Conservation (phyloP, 2,888 invertebrate species). For the Caenorhabditis wallacei region DNA sequence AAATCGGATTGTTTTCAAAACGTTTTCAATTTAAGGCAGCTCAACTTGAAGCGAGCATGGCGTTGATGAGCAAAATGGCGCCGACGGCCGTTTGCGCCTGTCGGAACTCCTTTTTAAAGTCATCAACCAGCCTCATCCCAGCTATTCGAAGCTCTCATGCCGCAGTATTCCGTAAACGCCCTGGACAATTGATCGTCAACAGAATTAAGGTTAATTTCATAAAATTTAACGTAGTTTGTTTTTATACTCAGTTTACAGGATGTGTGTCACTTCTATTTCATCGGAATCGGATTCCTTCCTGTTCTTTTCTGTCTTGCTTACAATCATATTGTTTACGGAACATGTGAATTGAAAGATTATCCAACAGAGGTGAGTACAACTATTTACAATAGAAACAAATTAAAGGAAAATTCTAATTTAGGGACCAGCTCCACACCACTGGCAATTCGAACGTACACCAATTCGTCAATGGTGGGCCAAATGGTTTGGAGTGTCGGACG, state of each 20-base stretch:
- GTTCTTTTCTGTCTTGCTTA: constrained; percentile 72
- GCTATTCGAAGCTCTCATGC: constrained; percentile 76
- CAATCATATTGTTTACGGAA: constrained; percentile 76
- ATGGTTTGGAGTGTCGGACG: constrained; percentile 75
- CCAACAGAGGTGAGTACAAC: constrained; percentile 72
- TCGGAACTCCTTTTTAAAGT: constrained; percentile 53
- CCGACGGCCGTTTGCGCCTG: constrained; percentile 58
- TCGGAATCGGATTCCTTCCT: constrained; percentile 80
- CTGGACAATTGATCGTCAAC: constrained; percentile 80
- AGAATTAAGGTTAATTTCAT: constrained; percentile 74
- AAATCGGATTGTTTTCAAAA: neutral
- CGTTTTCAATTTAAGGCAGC: neutral
- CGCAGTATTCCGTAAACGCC: constrained; percentile 78
- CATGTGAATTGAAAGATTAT: constrained; percentile 79
- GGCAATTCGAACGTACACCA: constrained; percentile 82
- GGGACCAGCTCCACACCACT: constrained; percentile 79
- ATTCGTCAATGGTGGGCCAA: constrained; percentile 79
- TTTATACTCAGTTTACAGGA: constrained; percentile 63
- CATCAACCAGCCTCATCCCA: constrained; percentile 59
- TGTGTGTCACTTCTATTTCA: constrained; percentile 79
- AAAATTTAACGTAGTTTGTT: neutral
- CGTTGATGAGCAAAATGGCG: constrained; percentile 72
- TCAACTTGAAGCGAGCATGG: constrained; percentile 60
- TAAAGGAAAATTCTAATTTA: constrained; percentile 16
- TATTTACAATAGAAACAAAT: too few relatives aligned